These are phyloP conservation scores for Catharus minimus DNA, from an alignment of 2,113 vertebrate species.

Conservation along the genomic window DNA sequence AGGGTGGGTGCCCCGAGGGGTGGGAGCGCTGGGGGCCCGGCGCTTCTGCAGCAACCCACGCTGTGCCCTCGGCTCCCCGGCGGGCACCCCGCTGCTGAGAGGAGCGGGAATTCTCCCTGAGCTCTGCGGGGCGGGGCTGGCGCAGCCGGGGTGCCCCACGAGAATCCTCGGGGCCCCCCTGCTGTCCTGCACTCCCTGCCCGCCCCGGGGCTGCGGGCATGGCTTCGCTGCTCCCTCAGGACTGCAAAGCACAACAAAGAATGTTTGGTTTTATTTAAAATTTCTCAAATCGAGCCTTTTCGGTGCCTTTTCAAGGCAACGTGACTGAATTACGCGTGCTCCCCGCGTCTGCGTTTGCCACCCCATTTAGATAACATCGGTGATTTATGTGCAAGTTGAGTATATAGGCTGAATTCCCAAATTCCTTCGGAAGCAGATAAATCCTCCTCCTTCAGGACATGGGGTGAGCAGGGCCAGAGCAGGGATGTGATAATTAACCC, in stretches of 20 bases:
- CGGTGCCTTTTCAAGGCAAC: not conserved
- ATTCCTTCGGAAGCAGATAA: not conserved
- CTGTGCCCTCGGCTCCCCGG: not conserved
- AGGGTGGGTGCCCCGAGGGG: not conserved
- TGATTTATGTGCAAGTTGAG: not conserved
- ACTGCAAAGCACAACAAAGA: not conserved
- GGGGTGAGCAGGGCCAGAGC: not conserved
- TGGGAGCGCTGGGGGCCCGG: not conserved
- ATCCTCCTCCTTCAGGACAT: not conserved
- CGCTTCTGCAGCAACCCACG: not conserved
- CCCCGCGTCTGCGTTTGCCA: not conserved
- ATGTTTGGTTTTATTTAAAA: not conserved
- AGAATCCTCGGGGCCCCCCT: rapidly evolving
- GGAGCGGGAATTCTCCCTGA: rapidly evolving
- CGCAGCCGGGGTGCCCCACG: not conserved
- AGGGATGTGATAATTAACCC: not conserved
- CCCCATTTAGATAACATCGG: not conserved
- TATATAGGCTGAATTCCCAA: not conserved
- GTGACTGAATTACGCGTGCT: not conserved
- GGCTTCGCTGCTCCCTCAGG: not conserved
- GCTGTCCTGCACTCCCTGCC: rapidly evolving
- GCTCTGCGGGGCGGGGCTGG: not conserved
- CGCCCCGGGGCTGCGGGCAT: rapidly evolving
- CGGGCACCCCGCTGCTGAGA: not conserved
- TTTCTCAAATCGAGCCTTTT: not conserved